A percentile compares a stretch with the other conserved stretches of the same genome.
These are phyloP conservation scores for Hemicrepidius hirtus DNA, from an alignment of 2,888 invertebrate genomes.

Conservation along the genomic window DNA sequence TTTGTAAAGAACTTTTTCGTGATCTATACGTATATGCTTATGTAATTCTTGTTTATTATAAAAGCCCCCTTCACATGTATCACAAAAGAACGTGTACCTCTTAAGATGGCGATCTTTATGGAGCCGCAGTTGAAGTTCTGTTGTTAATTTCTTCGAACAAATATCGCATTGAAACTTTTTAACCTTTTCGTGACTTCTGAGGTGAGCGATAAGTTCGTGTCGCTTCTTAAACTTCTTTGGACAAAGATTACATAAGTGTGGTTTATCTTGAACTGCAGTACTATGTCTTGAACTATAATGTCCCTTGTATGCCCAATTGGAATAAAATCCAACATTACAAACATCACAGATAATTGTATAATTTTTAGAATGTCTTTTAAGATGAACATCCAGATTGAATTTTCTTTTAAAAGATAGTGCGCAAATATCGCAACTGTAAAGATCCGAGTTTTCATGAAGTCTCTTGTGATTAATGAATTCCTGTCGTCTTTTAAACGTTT, in stretches of 20 bases:
- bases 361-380: constrained; percentile 40
- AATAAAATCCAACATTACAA: constrained; percentile 15
- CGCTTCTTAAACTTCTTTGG: neutral
- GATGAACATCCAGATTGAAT: constrained; percentile 50
- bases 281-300: constrained; percentile 13
- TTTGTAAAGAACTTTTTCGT: constrained; percentile 38
- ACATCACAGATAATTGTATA: neutral
- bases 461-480: neutral
- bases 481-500: constrained; percentile 62
- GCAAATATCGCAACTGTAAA: constrained; percentile 49
- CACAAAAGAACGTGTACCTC: constrained; percentile 13
- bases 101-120: neutral
- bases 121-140: neutral
- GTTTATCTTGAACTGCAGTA: neutral
- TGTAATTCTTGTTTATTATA: constrained; percentile 15
- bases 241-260: neutral
- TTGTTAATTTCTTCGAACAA: neutral
- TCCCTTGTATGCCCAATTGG: neutral
- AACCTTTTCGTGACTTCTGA: neutral
- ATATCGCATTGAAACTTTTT: neutral
- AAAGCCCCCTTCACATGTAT: constrained; percentile 41
- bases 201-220: constrained; percentile 13
- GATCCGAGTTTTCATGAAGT: constrained; percentile 32
- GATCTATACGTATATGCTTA: constrained; percentile 40
- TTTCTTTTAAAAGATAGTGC: constrained; percentile 46